These are phyloP conservation scores for Cecropterus lyciades DNA, from an alignment of 1,140 invertebrate species.

Conservation along the genomic window DNA sequence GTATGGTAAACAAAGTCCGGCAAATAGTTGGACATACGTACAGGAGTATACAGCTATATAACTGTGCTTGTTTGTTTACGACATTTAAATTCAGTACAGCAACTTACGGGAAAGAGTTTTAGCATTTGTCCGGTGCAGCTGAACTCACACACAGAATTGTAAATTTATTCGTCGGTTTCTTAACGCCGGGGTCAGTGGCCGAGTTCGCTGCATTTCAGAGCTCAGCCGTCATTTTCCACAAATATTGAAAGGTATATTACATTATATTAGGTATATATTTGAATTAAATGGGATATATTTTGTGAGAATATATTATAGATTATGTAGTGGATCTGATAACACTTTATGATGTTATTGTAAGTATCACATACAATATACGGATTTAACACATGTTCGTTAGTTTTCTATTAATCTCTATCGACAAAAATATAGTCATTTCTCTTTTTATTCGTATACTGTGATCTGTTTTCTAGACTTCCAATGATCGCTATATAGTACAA, in stretches of 20 bases:
- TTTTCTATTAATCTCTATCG: too few relatives aligned
- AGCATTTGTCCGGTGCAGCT: constrained; percentile 74
- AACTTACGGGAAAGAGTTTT: constrained; percentile 72
- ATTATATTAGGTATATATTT: too few relatives aligned
- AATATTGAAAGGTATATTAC: constrained; percentile 21
- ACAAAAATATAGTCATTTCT: too few relatives aligned
- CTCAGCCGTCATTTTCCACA: constrained; percentile 17
- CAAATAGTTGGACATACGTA: constrained; percentile 50
- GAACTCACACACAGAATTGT: constrained; percentile 77
- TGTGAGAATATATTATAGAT: neutral
- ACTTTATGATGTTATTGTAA: too few relatives aligned
- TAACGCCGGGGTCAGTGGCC: constrained; percentile 51
- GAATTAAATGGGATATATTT: neutral
- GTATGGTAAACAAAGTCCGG: constrained; percentile 49
- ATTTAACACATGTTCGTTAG: too few relatives aligned
- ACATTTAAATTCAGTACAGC: constrained; percentile 77
- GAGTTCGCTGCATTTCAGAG: constrained; percentile 23
- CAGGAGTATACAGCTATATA: constrained; percentile 49
- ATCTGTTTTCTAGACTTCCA: neutral
- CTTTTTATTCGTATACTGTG: neutral
- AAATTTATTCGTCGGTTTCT: constrained; percentile 73
- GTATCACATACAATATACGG: too few relatives aligned
- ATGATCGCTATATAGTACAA: too few relatives aligned
- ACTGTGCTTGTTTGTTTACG: constrained; percentile 62
- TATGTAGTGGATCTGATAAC: neutral